These are phyloP conservation scores for Drosophila pseudoobscura DNA, from an alignment of 1,140 invertebrate genomes.

Conservation along the genomic window DNA sequence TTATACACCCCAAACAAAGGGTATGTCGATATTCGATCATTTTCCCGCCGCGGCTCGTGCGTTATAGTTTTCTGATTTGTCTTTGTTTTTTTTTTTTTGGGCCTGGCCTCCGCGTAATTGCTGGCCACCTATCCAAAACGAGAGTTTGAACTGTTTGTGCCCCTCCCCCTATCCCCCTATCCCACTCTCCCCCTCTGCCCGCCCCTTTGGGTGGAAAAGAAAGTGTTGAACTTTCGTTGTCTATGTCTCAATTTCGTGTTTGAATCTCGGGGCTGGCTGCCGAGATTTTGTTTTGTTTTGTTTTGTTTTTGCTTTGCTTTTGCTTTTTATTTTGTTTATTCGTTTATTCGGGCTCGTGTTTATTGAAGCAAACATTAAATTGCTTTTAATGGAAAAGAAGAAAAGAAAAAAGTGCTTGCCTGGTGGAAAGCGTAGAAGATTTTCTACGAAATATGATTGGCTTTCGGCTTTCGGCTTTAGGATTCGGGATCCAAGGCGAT, in stretches of 20 bases:
- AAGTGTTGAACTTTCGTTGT: slow-evolving; percentile 72
- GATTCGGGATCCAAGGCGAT: background rate
- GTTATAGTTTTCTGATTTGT: slow-evolving; percentile 48
- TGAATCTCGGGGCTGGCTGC: slow-evolving; percentile 30
- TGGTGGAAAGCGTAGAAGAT: slow-evolving; percentile 65
- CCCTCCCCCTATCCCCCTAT: background rate
- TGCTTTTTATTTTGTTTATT: background rate
- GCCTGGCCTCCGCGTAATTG: slow-evolving; percentile 42
- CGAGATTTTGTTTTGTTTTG: background rate
- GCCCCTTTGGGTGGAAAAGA: slow-evolving; percentile 51
- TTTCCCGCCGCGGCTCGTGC: background rate
- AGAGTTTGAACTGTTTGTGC: slow-evolving; percentile 50
- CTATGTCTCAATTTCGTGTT: slow-evolving; percentile 68
- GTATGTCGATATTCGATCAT: background rate
- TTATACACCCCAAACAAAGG: too few species aligned
- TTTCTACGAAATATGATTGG: slow-evolving; percentile 30
- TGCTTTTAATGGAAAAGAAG: slow-evolving; percentile 61
- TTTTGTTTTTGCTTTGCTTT: too few species aligned
- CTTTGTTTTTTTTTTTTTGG: slow-evolving; percentile 9
- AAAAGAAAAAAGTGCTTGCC: slow-evolving; percentile 29
- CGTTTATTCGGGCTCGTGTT: slow-evolving; percentile 32
- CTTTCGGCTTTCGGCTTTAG: background rate
- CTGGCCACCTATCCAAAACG: slow-evolving; percentile 52
- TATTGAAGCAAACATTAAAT: slow-evolving; percentile 71
- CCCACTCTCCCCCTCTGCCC: background rate